phyloP scores from a whole-genome alignment of 2,113 vertebrate species.

The Corydoras maculifer region DNA sequence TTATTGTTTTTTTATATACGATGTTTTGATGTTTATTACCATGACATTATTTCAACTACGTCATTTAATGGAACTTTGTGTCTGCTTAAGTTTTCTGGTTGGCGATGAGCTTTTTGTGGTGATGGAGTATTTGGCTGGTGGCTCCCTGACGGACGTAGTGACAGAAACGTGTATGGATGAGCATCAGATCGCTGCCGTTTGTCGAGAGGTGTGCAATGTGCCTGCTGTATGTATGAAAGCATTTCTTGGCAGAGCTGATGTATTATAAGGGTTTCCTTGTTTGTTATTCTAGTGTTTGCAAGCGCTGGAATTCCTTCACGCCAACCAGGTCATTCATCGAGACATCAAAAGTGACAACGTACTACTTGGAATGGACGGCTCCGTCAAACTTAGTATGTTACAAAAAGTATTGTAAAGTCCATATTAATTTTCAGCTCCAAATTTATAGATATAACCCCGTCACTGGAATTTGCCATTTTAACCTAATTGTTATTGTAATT shows the following conservation, averaged over 20 bases:
- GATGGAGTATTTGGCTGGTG: constrained; percentile 97
- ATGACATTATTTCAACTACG: no score
- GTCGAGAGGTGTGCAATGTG: constrained; percentile 76
- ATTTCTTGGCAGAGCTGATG: no score
- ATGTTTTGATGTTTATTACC: no score
- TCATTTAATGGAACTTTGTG: neutral
- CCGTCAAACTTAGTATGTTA: constrained; percentile 94
- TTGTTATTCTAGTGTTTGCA: constrained; percentile 81
- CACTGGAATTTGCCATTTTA: no score
- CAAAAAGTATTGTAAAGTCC: neutral
- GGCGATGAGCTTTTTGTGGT: constrained; percentile 96
- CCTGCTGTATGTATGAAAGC: neutral
- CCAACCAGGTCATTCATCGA: constrained; percentile 97
- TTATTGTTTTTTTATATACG: no score
- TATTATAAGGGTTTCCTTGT: neutral
- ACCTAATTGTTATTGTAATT: no score
- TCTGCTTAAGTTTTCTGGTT: constrained; percentile 79
- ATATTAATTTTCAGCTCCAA: neutral
- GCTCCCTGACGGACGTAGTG: constrained; percentile 94
- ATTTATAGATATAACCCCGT: neutral
- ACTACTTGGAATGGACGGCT: constrained; percentile 95
- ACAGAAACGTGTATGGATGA: constrained; percentile 99
- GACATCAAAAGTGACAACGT: constrained; percentile 99
- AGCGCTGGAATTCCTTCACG: constrained; percentile 92
- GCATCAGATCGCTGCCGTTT: constrained; percentile 95